Percentiles rank a stretch among this genome's conserved stretches.
phyloP scores from a whole-genome alignment of 1,140 invertebrate genomes.

The Calephelis virginiensis region DNA sequence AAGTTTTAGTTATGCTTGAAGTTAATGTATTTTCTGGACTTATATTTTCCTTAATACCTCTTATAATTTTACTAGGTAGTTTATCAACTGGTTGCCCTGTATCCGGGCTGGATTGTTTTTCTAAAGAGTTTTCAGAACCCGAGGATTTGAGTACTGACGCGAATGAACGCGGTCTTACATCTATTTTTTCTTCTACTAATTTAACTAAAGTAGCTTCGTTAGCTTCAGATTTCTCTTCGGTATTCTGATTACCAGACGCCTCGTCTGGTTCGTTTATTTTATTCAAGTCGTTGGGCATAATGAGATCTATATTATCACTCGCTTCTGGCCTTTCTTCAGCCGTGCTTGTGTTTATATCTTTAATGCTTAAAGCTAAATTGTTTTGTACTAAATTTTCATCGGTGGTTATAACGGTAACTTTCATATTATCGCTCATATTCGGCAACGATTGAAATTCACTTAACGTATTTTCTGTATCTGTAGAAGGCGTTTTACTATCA shows the following conservation, averaged over 20 bases:
- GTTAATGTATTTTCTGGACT: constrained; percentile 75
- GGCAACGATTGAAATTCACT: constrained; percentile 65
- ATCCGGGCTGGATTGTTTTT: constrained; percentile 63
- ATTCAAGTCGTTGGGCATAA: constrained; percentile 60
- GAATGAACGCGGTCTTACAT: constrained; percentile 55
- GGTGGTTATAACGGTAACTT: constrained; percentile 69
- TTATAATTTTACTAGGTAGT: constrained; percentile 67
- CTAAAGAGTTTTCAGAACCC: constrained; percentile 57
- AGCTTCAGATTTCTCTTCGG: constrained; percentile 25
- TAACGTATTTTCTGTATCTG: constrained; percentile 66
- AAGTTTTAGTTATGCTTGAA: constrained; percentile 59
- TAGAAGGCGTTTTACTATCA: constrained; percentile 69
- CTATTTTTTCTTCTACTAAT: constrained; percentile 36
- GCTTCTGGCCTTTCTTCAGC: constrained; percentile 38
- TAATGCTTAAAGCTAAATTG: constrained; percentile 70
- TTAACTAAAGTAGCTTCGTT: constrained; percentile 31
- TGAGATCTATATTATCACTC: constrained; percentile 65
- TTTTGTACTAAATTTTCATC: constrained; percentile 76
- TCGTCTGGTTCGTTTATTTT: constrained; percentile 40
- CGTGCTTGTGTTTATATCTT: constrained; percentile 40
- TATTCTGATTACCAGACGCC: constrained; percentile 25
- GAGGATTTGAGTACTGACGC: constrained; percentile 63
- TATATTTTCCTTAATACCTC: constrained; percentile 75
- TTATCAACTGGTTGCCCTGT: constrained; percentile 65
- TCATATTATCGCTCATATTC: constrained; percentile 35